Evolutionary conservation across 2,797 vertebrate genomes (phyloP), one percentile per base, ranked within the genome.

Genomic region (Melopsittacus undulatus): DNA sequence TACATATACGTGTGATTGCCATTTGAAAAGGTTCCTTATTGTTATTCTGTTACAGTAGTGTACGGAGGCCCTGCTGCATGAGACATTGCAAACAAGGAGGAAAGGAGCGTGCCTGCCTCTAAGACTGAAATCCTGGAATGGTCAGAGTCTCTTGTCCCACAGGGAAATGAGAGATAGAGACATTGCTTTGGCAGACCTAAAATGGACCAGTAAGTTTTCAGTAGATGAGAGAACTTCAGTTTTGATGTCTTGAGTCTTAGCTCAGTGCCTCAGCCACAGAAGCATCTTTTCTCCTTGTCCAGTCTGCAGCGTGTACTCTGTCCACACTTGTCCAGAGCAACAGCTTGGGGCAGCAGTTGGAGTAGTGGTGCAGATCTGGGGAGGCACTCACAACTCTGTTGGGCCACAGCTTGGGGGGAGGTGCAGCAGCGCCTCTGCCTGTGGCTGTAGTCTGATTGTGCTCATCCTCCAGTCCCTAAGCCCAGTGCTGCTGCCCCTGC

Each of bases 71-170:
- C 10, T 54, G 36, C 57, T 48, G 67, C 3, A 8, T 12, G 43
- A 62, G 5, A 15, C 49, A 8, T 11, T 51, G 59, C 42, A 2
- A 63, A 18, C 23, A 5, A n/a, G 43, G 64, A 26, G 13, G 0
- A 12, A 29, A n/a, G 38, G 78, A 66, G 13, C 0, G 0, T 57
- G 61, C 48, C 23, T 52, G 14, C 13, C 20, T 11, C 42, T 5
- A 42, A 38, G 59, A 12, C 3, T 27, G 42, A 29, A 52, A 32
- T 7, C 9, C 19, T 26, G 46, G 9, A 13, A 7, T 11, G 54
- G 6, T 20, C 9, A 0, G 2, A n/a, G 15, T 7, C 7, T 2
- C 12, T 57, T 26, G 30, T 74, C 20, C 62, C 1, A 0, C 5
- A 17, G 30, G 49, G 36, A 91, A 23, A 40, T 27, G 27, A 78